phyloP scores from a whole-genome alignment of 2,888 invertebrate genomes.

The Sussaba pulchella region DNA sequence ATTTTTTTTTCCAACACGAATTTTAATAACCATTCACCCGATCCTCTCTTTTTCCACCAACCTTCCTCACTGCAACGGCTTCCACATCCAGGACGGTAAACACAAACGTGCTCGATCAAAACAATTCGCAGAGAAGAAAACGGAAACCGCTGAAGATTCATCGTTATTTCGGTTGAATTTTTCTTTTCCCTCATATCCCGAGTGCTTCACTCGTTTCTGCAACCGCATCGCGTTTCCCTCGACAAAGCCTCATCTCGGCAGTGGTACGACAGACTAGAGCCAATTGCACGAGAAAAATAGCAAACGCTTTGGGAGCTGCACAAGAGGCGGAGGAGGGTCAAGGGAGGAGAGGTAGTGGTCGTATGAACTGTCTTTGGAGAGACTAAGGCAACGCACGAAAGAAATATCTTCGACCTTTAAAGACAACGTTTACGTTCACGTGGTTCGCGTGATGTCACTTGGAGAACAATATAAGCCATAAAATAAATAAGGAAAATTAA shows the following conservation, averaged over 20 bases:
- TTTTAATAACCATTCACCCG: too few relatives aligned
- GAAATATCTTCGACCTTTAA: too few relatives aligned
- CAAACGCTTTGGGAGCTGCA: conserved; percentile 19
- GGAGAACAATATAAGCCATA: too few relatives aligned
- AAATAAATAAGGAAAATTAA: too few relatives aligned
- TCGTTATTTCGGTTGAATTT: conserved; percentile 33
- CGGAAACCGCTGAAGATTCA: conserved; percentile 34
- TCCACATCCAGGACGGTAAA: conserved; percentile 1
- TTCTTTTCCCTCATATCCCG: conserved; percentile 18
- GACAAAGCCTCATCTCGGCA: conserved; percentile 8
- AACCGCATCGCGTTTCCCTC: conserved; percentile 4
- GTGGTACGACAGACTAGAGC: conserved; percentile 23
- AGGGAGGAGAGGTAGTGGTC: too few relatives aligned
- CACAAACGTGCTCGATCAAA: too few relatives aligned
- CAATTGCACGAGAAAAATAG: conserved; percentile 31
- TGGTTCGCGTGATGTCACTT: too few relatives aligned
- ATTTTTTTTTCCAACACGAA: too few relatives aligned
- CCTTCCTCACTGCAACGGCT: too few relatives aligned
- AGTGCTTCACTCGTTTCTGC: conserved; percentile 21
- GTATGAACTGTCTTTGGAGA: conserved; percentile 40
- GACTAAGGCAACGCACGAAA: background rate
- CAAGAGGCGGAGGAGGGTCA: too few relatives aligned
- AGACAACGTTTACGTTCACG: too few relatives aligned
- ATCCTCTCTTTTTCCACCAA: too few relatives aligned
- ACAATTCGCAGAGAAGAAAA: conserved; percentile 6